phyloP scores from a whole-genome alignment of 2,113 vertebrate genomes.

The Columba livia region DNA sequence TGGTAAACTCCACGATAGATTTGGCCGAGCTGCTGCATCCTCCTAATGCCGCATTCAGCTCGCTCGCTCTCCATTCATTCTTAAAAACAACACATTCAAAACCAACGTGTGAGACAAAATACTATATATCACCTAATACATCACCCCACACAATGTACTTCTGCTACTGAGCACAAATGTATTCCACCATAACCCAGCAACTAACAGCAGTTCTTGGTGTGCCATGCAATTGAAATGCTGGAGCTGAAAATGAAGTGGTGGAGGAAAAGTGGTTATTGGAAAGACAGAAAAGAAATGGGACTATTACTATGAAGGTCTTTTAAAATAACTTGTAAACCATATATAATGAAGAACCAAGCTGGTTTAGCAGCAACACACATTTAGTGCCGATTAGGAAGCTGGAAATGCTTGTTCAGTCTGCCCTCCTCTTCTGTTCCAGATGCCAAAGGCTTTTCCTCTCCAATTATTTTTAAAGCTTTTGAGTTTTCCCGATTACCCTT shows the following conservation, averaged over 20 bases:
- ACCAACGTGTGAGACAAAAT: background rate
- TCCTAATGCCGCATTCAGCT: background rate
- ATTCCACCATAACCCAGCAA: background rate
- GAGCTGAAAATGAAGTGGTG: background rate
- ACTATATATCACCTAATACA: no score
- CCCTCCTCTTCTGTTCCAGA: background rate
- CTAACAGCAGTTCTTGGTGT: background rate
- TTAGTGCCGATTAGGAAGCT: background rate
- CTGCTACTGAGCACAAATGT: background rate
- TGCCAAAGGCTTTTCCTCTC: background rate
- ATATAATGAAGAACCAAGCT: background rate
- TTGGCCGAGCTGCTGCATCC: background rate
- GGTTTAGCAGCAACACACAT: background rate
- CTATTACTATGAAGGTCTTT: background rate
- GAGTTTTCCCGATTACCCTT: background rate
- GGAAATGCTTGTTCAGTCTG: background rate
- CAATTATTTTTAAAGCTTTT: background rate
- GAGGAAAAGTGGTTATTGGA: background rate
- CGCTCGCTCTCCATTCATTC: background rate
- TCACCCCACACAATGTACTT: background rate
- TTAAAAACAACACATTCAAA: background rate
- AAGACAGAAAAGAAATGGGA: background rate
- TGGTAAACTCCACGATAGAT: background rate
- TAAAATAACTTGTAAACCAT: background rate
- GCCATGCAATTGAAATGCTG: background rate